Base-by-base conservation (phyloP, 2,888 invertebrate genomes). In the Autographa gamma region DNA sequence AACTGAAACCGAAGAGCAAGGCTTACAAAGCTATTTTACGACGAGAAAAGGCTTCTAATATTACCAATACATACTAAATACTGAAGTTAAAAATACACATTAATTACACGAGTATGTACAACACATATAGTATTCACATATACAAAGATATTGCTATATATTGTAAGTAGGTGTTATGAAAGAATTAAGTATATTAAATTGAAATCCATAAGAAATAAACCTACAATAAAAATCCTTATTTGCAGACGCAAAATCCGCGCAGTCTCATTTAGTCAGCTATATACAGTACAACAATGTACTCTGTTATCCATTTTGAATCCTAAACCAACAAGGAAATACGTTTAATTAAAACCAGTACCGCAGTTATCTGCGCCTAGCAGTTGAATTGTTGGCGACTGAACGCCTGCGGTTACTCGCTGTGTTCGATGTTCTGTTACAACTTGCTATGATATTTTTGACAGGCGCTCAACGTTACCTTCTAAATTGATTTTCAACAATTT, bases 401-500 rank as follows among this genome's bases (percentile, higher is more conserved):
- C 82, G 80, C 84, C 80, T 84, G 78, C 66, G 70, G 77, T 65
- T 60, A 61, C 18, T 67, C 48, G 14, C 9, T 34, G 43, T 31
- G 31, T 66, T 76, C 65, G 48, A 70, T 67, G 69, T 72, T 69
- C 14, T 60, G 56, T 31, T 34, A 66, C 18, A 71, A 66, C 31
- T 73, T 78, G 85, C 78, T 74, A 73, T 73, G 66, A 74, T 68
- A 70, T 73, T 80, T 82, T 32, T 60, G 67, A 69, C 65, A 82
- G 84, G 82, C 82, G 67, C 62, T 72, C 34, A 18, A 66, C 13
- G 52, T 69, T 66, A 61, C 25, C 31, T 61, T 32, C 6, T 0
- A 70, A 41, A 60, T 58, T 41, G 19, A 9, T 7, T 52, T 48
- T 74, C 8, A 13, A 8, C 54, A 54, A 25, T 56, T 48, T 48